Evolutionary conservation across 2,113 vertebrate genomes (phyloP), one percentile per base, ranked within the genome.

Genomic region (Sorex araneus): DNA sequence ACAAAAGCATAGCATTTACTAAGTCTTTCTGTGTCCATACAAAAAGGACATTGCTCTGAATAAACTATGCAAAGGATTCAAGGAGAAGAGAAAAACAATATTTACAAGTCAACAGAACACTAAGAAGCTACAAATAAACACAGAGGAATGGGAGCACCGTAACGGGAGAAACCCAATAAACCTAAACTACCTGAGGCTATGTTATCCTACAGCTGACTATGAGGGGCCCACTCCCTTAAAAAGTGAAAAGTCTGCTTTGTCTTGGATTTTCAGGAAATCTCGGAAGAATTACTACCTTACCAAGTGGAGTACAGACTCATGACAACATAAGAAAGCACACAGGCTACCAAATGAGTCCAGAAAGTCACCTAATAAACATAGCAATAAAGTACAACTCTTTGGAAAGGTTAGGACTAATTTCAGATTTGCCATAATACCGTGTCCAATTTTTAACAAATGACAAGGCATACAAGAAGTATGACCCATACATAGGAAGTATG

Each of bases 281-380:
- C 16, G 6, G 10, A 69, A 40, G 27, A 77, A 23, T 63, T 19
- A 73, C 21, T 10, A 67, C 30, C 28, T 71, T 32, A 45, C 69
- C 78, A 66, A 43, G 66, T 66, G 40, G 40, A 78, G 40, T 27
- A 7, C n/a, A 79, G 40, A 40, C 43, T 84, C 47, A 47, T 47
- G 73, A 19, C n/a, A 28, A 78, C 32, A 71, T 10, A 63, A 60
- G 6, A 63, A 70, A 84, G 40, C 47, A 78, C 16, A 79, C 8
- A 74, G 12, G 57, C 28, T 83, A 80, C 23, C 45, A 85, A 60
- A 79, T 74, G 23, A 45, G 45, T 25, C 25, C 66, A 43, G 85
- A 78, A 89, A 67, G 11, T 78, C 32, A 57, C 28, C 43, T 54
- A 16, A 63, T 89, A 90, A 34, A 66, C 45, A 34, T n/a, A 86